These are phyloP conservation scores for Sphaeramia orbicularis DNA, from an alignment of 2,797 vertebrate species.

Conservation along the genomic window DNA sequence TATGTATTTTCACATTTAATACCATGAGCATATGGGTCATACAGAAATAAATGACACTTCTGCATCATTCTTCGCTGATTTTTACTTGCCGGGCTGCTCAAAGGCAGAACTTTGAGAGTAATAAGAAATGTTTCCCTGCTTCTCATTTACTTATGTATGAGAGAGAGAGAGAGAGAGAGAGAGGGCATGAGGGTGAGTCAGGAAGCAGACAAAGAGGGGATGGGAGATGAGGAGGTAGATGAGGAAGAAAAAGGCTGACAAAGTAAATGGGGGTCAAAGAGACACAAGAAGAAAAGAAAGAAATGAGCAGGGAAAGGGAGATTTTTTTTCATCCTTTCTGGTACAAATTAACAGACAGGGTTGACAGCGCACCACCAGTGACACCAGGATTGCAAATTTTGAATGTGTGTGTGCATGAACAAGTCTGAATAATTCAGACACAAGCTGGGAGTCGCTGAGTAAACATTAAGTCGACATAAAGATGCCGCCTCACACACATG, in stretches of 20 bases:
- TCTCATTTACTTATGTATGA: conserved; percentile 69
- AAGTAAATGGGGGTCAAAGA: conserved; percentile 56
- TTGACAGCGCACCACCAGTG: conserved; percentile 49
- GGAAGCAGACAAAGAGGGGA: conserved; percentile 14
- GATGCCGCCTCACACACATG: conserved; percentile 57
- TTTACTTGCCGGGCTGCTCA: conserved; percentile 35
- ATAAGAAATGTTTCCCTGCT: conserved; percentile 40
- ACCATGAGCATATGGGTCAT: too few species aligned
- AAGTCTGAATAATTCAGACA: conserved; percentile 71
- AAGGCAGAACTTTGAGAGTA: conserved; percentile 43
- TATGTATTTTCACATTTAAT: too few species aligned
- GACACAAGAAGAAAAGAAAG: conserved; percentile 41
- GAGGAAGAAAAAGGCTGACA: conserved; percentile 25
- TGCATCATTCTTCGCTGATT: conserved; percentile 31
- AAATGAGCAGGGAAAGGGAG: conserved; percentile 35
- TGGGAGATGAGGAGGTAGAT: conserved; percentile 36
- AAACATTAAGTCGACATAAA: conserved; percentile 69
- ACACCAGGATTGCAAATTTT: conserved; percentile 36
- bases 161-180: conserved; percentile 22
- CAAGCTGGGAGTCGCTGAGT: conserved; percentile 57
- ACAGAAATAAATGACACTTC: too few species aligned
- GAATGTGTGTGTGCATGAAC: conserved; percentile 26
- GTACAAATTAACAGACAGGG: conserved; percentile 69
- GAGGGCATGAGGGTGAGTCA: neutral
- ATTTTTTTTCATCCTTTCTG: conserved; percentile 39